These are phyloP conservation scores for Dicaeum eximium DNA, from an alignment of 2,113 vertebrate genomes.

Conservation along the genomic window DNA sequence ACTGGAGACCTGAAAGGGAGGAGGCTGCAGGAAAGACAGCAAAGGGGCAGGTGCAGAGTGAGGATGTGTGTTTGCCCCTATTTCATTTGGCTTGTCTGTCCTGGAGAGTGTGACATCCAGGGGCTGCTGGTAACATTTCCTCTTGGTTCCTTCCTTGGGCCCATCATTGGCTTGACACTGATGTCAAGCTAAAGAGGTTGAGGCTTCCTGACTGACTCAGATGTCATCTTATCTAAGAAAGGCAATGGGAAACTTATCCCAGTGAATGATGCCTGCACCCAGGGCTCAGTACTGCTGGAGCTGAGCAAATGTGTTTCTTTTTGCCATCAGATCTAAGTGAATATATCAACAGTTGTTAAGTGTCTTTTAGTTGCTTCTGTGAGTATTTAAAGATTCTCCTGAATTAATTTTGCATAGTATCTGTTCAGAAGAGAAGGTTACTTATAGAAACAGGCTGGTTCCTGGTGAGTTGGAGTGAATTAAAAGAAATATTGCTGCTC, in stretches of 20 bases:
- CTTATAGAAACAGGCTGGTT: neutral
- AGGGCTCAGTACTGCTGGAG: neutral
- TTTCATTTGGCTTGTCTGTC: neutral
- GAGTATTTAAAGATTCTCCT: neutral
- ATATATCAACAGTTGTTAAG: neutral
- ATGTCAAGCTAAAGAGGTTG: neutral
- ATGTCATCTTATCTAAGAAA: neutral
- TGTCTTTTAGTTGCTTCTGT: neutral
- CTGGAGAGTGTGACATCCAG: neutral
- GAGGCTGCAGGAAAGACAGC: neutral
- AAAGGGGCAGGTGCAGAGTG: neutral
- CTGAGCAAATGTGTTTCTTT: neutral
- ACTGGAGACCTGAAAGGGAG: neutral
- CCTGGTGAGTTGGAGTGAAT: neutral
- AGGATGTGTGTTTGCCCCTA: neutral
- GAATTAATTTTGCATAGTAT: neutral
- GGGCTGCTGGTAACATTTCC: neutral
- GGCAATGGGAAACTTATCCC: neutral
- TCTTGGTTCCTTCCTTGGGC: neutral
- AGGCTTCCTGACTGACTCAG: neutral
- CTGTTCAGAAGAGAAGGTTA: neutral
- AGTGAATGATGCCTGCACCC: neutral
- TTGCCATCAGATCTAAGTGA: neutral
- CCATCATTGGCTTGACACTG: neutral
- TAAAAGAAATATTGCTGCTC: neutral